Evolutionary conservation across 2,888 invertebrate genomes (phyloP), one percentile per base, ranked within the genome.

Genomic region (Dynastes tityus): DNA sequence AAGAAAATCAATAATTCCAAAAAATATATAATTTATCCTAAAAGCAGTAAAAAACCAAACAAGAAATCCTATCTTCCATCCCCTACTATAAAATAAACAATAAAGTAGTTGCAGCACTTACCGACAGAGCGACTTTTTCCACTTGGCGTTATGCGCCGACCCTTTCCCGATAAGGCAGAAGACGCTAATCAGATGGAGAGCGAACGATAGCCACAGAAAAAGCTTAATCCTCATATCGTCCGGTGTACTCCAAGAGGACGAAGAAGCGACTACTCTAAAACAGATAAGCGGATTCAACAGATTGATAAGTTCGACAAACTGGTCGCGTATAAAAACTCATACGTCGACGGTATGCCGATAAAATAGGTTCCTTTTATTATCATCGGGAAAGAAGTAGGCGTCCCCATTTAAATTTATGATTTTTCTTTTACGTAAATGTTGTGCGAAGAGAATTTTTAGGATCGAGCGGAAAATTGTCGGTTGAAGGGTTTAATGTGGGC

Each of bases 131-230:
- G 73, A 61, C 45, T 74, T 74, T 49, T 49, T 74, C 73, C 73
- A 74, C 27, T 74, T 74, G 27, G 61, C 45, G 27, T 63, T 74
- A 45, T 74, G 73, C 45, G 61, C 22, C 45, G 58, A 40, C 27
- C 61, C 61, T 27, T 40, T 61, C 45, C 61, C 73, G 37, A 61
- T 63, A 40, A 74, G 45, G 45, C 40, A 61, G 40, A 74, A 40
- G 40, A 61, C 32, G 55, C 61, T 74, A 8, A 45, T 45, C 45
- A 74, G 61, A 74, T 61, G 9, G 22, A 58, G 32, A 9, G 73
- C 61, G 73, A 74, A 61, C 2, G 73, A 74, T 74, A 74, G 29
- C 73, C 73, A 74, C 32, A 74, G 55, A 49, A 74, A 61, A 29
- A 74, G 45, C 61, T 45, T 61, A 40, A 63, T 27, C 55, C 58